Percentiles rank a stretch among this genome's conserved stretches.
phyloP scores from a whole-genome alignment of 2,113 vertebrate species.

The Oreocharis arfaki region DNA sequence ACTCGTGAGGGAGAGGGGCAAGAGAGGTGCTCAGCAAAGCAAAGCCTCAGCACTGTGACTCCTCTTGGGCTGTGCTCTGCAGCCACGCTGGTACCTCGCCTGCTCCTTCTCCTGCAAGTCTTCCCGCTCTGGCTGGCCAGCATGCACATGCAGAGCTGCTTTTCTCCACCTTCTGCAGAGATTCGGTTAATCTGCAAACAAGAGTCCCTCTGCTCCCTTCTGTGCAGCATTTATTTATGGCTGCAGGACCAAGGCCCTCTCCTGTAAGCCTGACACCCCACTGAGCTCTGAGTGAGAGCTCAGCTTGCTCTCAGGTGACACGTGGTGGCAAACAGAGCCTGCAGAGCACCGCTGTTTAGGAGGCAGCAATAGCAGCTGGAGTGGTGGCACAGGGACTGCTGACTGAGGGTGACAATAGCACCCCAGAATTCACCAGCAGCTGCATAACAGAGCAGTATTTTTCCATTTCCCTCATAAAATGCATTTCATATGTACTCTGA shows the following conservation, averaged over 20 bases:
- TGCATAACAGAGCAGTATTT: background rate
- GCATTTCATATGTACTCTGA: background rate
- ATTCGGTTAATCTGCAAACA: background rate
- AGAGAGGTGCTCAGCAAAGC: background rate
- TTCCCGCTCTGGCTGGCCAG: background rate
- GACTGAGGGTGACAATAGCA: background rate
- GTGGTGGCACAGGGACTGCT: background rate
- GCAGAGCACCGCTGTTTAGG: background rate
- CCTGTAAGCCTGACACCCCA: background rate
- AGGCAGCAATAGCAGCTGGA: background rate
- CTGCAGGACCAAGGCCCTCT: background rate
- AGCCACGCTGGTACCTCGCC: background rate
- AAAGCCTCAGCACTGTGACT: fast-evolving
- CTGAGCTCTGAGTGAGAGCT: background rate
- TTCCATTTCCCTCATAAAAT: background rate
- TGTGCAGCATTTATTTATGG: background rate
- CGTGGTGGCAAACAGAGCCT: background rate
- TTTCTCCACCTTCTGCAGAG: background rate
- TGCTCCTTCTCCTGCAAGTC: background rate
- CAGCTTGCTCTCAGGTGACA: background rate
- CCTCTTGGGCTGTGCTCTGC: background rate
- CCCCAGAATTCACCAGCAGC: background rate
- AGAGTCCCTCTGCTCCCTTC: background rate
- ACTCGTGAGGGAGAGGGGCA: fast-evolving
- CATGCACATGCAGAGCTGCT: background rate